Conservation (phyloP, 2,797 vertebrate genomes). For the Varecia variegata region DNA sequence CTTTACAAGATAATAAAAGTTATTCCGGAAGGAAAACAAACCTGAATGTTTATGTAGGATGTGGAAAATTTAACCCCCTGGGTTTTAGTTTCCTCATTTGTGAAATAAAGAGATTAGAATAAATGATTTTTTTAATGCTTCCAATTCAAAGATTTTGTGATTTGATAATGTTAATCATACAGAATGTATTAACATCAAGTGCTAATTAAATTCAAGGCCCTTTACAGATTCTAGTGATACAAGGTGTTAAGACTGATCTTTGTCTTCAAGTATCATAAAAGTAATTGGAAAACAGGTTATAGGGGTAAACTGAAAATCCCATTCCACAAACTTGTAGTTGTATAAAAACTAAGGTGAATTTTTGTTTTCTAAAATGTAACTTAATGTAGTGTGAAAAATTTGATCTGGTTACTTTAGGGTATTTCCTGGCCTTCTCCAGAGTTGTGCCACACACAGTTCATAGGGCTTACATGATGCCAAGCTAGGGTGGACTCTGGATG, state of each 20-base stretch:
- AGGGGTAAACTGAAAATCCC: neutral
- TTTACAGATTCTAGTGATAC: neutral
- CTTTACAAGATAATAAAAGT: neutral
- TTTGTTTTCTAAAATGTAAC: neutral
- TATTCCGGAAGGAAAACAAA: slow-evolving; percentile 11
- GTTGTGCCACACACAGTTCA: neutral
- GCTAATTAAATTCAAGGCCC: neutral
- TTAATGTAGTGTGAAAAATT: neutral
- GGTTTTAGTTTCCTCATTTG: slow-evolving; percentile 28
- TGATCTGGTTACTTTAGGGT: neutral
- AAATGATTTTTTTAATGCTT: slow-evolving; percentile 42
- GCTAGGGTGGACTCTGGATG: neutral
- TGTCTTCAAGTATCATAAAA: neutral
- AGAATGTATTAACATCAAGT: slow-evolving; percentile 1
- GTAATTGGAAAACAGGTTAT: neutral
- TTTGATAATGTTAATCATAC: neutral
- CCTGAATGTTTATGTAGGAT: neutral
- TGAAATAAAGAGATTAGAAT: slow-evolving; percentile 49
- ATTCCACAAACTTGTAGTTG: neutral
- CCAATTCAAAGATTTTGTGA: slow-evolving; percentile 14
- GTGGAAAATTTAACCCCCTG: neutral
- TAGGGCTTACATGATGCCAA: neutral
- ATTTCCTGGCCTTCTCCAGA: neutral
- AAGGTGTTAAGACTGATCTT: neutral
- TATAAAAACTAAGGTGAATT: neutral